Percentiles rank a stretch among this genome's conserved stretches.
phyloP scores from a whole-genome alignment of 2,113 vertebrate genomes.

The Cervus canadensis region DNA sequence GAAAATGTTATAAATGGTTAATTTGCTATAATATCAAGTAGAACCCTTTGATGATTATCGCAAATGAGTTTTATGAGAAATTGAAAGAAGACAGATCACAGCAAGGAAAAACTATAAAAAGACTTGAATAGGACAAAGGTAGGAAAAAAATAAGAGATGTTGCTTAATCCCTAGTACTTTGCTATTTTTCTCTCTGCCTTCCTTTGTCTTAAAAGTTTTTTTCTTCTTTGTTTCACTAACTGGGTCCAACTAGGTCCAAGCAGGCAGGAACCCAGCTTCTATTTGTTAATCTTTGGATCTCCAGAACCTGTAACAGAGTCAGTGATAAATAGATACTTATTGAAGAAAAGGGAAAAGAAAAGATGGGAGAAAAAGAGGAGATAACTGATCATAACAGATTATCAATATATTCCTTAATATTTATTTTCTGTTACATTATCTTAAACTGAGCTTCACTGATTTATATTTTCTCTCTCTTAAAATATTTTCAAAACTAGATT shows the following conservation, averaged over 20 bases:
- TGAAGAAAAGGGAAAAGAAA: not conserved
- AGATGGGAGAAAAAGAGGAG: not conserved
- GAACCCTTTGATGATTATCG: not conserved
- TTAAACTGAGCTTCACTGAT: not conserved
- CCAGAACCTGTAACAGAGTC: not conserved
- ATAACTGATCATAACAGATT: not conserved
- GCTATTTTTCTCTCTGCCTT: not conserved
- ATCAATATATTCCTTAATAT: not conserved
- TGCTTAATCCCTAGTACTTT: not conserved
- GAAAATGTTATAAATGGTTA: not conserved
- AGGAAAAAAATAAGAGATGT: not conserved
- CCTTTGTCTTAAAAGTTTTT: not conserved
- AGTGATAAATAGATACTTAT: not conserved
- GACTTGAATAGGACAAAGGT: not conserved
- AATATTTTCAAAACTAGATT: not conserved
- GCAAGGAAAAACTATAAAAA: not conserved
- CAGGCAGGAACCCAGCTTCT: not conserved
- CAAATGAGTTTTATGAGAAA: not conserved
- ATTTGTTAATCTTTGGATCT: not conserved
- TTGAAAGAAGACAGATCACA: not conserved
- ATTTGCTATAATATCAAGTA: not conserved
- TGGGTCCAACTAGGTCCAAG: not conserved
- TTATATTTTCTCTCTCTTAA: not conserved
- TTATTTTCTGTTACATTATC: not conserved
- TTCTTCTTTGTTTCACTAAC: not conserved